Evolutionary conservation across 2,797 vertebrate genomes (phyloP).

Genomic region (Salmo trutta): DNA sequence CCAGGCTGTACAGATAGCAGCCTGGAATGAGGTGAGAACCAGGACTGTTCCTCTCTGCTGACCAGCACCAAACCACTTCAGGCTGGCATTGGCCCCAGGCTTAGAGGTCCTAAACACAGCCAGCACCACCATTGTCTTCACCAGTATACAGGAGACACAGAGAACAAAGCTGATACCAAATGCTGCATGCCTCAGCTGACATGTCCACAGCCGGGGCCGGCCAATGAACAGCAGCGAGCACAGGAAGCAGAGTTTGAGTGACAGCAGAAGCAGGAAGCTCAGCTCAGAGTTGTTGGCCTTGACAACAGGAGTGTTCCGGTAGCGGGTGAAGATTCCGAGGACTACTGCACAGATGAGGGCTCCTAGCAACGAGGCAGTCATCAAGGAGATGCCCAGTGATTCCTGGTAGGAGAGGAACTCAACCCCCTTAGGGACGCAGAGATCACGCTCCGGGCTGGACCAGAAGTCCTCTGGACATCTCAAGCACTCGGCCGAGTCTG

Average conservation of each 20-base stretch:
- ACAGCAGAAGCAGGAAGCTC: slow-evolving; percentile 39
- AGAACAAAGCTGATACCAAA: slow-evolving; percentile 52
- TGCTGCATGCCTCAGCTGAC: slow-evolving; percentile 49
- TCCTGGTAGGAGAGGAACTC: slow-evolving; percentile 77
- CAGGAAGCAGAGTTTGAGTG: slow-evolving; percentile 44
- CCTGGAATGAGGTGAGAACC: slow-evolving; percentile 23
- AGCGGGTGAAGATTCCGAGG: slow-evolving; percentile 52
- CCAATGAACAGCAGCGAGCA: slow-evolving; percentile 47
- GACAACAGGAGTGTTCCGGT: slow-evolving; percentile 60
- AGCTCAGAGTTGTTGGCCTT: slow-evolving; percentile 46
- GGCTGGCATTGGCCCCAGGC: slow-evolving; percentile 44
- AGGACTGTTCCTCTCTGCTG: slow-evolving; percentile 71
- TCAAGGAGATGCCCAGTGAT: slow-evolving; percentile 70
- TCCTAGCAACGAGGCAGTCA: slow-evolving; percentile 58
- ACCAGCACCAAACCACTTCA: slow-evolving; percentile 16
- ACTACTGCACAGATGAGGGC: slow-evolving; percentile 54
- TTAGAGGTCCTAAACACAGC: slow-evolving; percentile 59
- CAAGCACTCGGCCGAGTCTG: slow-evolving; percentile 67
- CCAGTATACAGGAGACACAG: slow-evolving; percentile 49
- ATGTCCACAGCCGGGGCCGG: slow-evolving; percentile 38
- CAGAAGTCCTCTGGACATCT: slow-evolving; percentile 72
- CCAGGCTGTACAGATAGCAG: slow-evolving; percentile 52
- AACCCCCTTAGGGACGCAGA: slow-evolving; percentile 61
- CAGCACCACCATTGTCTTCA: slow-evolving; percentile 70
- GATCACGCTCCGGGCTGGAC: slow-evolving; percentile 62